These are phyloP conservation scores for Paraplagusia blochii DNA, from an alignment of 2,113 vertebrate species.

Conservation along the genomic window DNA sequence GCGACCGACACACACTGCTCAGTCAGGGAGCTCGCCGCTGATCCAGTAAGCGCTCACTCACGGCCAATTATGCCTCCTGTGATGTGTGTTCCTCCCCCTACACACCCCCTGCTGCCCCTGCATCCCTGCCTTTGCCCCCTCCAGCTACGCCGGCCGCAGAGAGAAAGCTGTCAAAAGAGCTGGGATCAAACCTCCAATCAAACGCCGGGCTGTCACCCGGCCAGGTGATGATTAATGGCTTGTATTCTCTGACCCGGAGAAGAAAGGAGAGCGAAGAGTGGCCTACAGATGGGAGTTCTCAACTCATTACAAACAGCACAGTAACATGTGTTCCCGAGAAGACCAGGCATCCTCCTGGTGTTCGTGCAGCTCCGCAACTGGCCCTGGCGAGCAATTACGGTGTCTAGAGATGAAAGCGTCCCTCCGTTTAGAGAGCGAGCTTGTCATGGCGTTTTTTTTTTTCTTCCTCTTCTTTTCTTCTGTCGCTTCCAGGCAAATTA, in stretches of 20 bases:
- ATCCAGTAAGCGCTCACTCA: conserved; percentile 69
- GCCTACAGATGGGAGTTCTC: conserved; percentile 69
- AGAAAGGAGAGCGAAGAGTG: conserved; percentile 60
- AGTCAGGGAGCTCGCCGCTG: conserved; percentile 63
- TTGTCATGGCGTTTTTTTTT: conserved; percentile 52
- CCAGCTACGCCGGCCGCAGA: conserved; percentile 44
- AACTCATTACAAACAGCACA: conserved; percentile 67
- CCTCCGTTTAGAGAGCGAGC: conserved; percentile 27
- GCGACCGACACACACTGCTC: conserved; percentile 59
- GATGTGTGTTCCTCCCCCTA: conserved; percentile 54
- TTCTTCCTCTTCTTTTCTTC: neutral
- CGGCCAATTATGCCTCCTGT: conserved; percentile 66
- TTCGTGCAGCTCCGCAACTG: conserved; percentile 32
- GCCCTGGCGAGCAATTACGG: conserved; percentile 45
- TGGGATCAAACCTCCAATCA: conserved; percentile 68
- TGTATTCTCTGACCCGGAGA: conserved; percentile 66
- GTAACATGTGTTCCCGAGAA: conserved; percentile 65
- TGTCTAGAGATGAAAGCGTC: conserved; percentile 58
- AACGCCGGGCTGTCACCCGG: conserved; percentile 62
- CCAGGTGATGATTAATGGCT: conserved; percentile 77
- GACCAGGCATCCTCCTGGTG: conserved; percentile 45
- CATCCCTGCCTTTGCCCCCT: conserved; percentile 56
- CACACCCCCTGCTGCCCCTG: neutral
- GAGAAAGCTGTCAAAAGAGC: conserved; percentile 63
- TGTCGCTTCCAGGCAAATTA: conserved; percentile 47